Percentiles rank a stretch among this genome's conserved stretches.
phyloP scores from a whole-genome alignment of 2,888 invertebrate species.

The Tenthredo amoena region DNA sequence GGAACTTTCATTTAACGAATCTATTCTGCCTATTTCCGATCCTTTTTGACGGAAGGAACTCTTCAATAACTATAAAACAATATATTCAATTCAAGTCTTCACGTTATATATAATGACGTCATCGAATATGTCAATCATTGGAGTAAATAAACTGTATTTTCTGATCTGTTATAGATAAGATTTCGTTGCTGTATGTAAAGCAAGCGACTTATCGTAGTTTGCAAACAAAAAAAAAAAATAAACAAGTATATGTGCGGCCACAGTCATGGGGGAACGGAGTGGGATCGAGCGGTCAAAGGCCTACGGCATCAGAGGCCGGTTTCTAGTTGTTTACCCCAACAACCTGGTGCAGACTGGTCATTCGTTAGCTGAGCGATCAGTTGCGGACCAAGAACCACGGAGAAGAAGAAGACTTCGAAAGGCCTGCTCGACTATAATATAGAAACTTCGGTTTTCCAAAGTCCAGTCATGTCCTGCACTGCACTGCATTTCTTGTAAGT shows the following conservation, averaged over 20 bases:
- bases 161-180: background rate
- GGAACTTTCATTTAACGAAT: background rate
- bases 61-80: background rate
- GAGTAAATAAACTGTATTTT: background rate
- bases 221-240: background rate
- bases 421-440: background rate
- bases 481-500: background rate
- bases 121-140: background rate
- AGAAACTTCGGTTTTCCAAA: background rate
- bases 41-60: background rate
- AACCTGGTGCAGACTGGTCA: slow-evolving; percentile 8
- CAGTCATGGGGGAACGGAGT: slow-evolving; percentile 10
- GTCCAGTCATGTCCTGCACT: background rate
- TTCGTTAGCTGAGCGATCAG: slow-evolving; percentile 9
- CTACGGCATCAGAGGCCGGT: background rate
- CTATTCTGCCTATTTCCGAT: background rate
- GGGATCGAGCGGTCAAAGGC: slow-evolving; percentile 43
- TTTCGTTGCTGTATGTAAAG: background rate
- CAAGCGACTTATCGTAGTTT: background rate
- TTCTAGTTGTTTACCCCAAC: slow-evolving; percentile 20
- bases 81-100: background rate
- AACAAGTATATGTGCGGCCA: background rate
- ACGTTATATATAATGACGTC: background rate
- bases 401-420: background rate
- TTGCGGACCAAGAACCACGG: background rate